phyloP scores from a whole-genome alignment of 2,113 vertebrate genomes.

The Damaliscus lunatus region DNA sequence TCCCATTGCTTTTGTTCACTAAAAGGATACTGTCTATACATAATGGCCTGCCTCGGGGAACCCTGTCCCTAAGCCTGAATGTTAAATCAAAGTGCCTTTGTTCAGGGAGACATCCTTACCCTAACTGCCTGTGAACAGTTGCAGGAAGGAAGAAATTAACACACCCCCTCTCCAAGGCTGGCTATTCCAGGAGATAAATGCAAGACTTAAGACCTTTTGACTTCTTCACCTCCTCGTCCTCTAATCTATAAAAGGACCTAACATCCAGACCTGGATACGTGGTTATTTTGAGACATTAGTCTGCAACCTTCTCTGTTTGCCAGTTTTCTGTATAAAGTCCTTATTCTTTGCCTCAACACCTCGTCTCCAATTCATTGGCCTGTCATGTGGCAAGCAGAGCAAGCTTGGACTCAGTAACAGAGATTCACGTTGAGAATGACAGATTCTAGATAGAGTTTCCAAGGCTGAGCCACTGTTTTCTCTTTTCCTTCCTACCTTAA shows the following conservation, averaged over 20 bases:
- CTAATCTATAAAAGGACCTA: background rate
- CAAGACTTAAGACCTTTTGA: background rate
- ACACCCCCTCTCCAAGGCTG: background rate
- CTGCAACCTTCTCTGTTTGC: background rate
- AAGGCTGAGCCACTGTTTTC: background rate
- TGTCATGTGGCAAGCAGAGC: background rate
- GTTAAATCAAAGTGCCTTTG: background rate
- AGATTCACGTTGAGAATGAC: background rate
- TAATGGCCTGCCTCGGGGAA: background rate
- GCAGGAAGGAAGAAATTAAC: background rate
- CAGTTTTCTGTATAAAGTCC: background rate
- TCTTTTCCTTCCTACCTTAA: background rate
- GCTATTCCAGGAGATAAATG: background rate
- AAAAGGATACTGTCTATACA: background rate
- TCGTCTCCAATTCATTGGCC: background rate
- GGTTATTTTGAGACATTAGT: background rate
- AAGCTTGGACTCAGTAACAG: background rate
- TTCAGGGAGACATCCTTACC: background rate
- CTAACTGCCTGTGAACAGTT: background rate
- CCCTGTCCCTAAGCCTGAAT: background rate
- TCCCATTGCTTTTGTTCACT: background rate
- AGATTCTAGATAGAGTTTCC: background rate
- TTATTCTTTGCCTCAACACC: background rate
- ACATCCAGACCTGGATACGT: background rate
- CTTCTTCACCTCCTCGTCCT: background rate